Conservation (phyloP, 2,888 invertebrate genomes). For the Oxystoma pomonae region DNA sequence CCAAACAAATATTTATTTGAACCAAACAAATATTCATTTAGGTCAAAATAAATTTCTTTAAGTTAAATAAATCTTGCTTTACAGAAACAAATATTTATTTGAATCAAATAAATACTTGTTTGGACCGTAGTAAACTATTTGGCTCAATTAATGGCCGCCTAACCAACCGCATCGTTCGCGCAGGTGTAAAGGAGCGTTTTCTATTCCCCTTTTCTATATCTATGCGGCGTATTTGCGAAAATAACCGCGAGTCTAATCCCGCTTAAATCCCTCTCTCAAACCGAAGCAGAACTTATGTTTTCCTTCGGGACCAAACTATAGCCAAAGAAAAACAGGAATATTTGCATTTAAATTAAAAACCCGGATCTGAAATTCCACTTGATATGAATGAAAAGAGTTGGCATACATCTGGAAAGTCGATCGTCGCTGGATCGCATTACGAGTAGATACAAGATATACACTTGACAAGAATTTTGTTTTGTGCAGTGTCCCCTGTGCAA, state of each 20-base stretch:
- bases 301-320: not conserved
- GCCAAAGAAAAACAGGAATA: constrained; percentile 11
- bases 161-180: no score
- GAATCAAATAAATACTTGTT: no score
- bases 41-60: no score
- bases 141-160: no score
- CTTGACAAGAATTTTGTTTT: not conserved
- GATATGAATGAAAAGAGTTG: not conserved
- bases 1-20: no score
- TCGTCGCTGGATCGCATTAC: not conserved
- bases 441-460: not conserved
- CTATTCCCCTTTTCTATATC: no score
- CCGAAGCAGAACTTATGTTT: not conserved
- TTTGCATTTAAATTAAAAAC: constrained; percentile 20
- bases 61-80: no score
- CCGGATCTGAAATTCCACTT: not conserved
- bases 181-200: no score
- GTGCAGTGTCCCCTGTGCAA: not conserved
- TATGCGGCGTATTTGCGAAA: not conserved
- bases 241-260: not conserved
- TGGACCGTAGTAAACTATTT: no score
- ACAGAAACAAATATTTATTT: no score
- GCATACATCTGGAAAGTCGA: not conserved
- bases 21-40: no score
- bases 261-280: not conserved